Evolutionary conservation across 53 echinoderm and acorn worm species (phyloP).

Genomic region (Luidia sarsii): DNA sequence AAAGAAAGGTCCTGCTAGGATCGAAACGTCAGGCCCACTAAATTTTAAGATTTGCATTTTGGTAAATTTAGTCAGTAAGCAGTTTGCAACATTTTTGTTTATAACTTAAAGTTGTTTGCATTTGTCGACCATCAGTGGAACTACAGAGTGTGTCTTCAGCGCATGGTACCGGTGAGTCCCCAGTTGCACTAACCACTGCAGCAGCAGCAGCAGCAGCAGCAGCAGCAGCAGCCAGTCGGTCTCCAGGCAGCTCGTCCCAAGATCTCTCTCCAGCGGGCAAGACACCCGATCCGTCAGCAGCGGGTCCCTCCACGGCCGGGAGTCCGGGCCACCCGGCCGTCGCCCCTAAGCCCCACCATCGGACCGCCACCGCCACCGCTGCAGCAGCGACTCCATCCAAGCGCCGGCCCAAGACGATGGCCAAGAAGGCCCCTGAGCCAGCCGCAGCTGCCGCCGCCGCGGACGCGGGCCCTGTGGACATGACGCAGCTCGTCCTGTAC

Average conservation of each 20-base stretch:
- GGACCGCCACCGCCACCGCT: too few species aligned
- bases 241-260: background rate
- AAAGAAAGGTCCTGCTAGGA: too few species aligned
- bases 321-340: too few species aligned
- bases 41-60: too few species aligned
- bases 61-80: too few species aligned
- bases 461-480: constrained; percentile 28
- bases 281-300: background rate
- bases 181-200: too few species aligned
- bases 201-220: background rate
- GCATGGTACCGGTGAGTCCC: background rate
- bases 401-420: background rate
- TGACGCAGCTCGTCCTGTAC: constrained; percentile 57
- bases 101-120: too few species aligned
- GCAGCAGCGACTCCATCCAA: background rate
- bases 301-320: too few species aligned
- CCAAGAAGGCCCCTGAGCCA: background rate
- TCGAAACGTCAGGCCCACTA: too few species aligned
- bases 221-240: background rate
- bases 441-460: background rate
- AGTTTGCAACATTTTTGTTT: too few species aligned
- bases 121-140: background rate
- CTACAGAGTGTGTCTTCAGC: constrained; percentile 2
- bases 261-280: background rate
- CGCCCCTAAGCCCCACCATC: too few species aligned